phyloP scores from a whole-genome alignment of 2,888 invertebrate species.

The Amphipoea lucens region DNA sequence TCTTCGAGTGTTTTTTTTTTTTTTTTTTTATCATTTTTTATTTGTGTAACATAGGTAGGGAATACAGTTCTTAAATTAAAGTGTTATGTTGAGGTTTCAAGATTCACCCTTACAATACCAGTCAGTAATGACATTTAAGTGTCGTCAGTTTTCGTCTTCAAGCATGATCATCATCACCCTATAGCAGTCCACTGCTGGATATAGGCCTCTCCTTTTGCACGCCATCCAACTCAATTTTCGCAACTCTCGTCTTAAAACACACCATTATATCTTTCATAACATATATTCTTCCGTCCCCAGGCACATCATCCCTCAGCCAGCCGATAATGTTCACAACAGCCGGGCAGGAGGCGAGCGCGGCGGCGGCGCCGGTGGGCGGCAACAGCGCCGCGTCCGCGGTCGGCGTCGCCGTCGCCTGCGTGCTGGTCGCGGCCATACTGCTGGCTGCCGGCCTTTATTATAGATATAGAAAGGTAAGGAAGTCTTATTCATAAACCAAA shows the following conservation, averaged over 20 bases:
- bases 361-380: conserved; percentile 90
- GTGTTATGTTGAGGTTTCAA: neutral
- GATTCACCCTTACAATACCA: no score
- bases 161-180: no score
- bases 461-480: conserved; percentile 89
- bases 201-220: no score
- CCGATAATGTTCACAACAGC: conserved; percentile 94
- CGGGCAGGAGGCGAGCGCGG: conserved; percentile 93
- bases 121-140: neutral
- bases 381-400: conserved; percentile 91
- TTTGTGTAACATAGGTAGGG: no score
- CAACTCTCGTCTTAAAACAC: neutral
- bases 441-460: conserved; percentile 91
- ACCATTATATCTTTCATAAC: neutral
- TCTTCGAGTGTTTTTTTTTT: no score
- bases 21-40: no score
- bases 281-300: conserved; percentile 74
- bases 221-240: no score
- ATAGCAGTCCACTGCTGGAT: no score
- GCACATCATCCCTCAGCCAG: conserved; percentile 93
- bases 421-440: conserved; percentile 91
- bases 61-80: no score
- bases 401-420: conserved; percentile 91
- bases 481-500: neutral
- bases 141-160: neutral